Evolutionary conservation across 1,140 invertebrate genomes (phyloP).

Genomic region (Penaeus indicus): DNA sequence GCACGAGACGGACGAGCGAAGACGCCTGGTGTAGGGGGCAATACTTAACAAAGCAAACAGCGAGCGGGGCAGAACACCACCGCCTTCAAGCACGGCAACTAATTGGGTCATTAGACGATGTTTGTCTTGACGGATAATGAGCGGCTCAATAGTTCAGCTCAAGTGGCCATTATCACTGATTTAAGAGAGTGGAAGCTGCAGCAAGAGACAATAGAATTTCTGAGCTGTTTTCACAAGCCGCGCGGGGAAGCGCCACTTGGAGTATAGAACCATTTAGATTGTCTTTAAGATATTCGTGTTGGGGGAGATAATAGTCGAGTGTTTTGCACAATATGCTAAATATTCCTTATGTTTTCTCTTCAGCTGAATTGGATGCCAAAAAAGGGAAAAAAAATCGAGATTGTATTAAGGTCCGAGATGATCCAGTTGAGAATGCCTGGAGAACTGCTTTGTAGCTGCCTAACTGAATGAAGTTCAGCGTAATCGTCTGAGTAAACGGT

Average conservation of each 20-base stretch:
- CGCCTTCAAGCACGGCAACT: conserved; percentile 55
- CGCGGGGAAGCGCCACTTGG: not conserved
- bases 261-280: conserved; percentile 38
- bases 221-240: conserved; percentile 41
- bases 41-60: conserved; percentile 23
- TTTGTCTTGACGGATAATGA: conserved; percentile 63
- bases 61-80: conserved; percentile 16
- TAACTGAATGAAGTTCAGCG: not conserved
- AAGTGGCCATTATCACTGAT: conserved; percentile 62
- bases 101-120: conserved; percentile 58
- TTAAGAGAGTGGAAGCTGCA: conserved; percentile 40
- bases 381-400: no score
- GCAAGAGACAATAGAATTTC: conserved; percentile 40
- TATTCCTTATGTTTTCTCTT: conserved; percentile 2
- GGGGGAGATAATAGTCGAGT: conserved; percentile 19
- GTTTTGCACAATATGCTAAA: conserved; percentile 20
- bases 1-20: no score
- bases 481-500: not conserved
- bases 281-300: conserved; percentile 40
- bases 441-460: not conserved
- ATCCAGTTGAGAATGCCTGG: not conserved
- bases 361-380: no score
- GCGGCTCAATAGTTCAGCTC: conserved; percentile 58
- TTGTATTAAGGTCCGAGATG: no score
- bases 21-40: not conserved